phyloP scores from a whole-genome alignment of 2,797 vertebrate genomes.

The Lateolabrax maculatus region DNA sequence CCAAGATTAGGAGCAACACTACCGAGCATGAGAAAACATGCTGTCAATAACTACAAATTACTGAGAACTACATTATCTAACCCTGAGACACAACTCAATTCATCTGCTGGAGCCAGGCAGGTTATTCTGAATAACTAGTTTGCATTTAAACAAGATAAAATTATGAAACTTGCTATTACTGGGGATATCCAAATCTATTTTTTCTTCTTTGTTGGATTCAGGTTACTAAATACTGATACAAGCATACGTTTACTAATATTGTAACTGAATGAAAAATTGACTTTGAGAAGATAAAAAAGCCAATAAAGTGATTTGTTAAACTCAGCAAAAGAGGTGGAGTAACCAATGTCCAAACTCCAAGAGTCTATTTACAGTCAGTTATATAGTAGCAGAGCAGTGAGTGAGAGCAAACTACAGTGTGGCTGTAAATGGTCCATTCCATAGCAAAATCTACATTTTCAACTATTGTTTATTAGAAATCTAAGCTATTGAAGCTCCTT shows the following conservation, averaged over 20 bases:
- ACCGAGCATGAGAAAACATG: background rate
- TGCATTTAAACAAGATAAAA: background rate
- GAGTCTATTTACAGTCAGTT: background rate
- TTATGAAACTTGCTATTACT: background rate
- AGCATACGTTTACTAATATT: background rate
- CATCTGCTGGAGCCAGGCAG: background rate
- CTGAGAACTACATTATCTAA: background rate
- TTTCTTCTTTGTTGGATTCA: background rate
- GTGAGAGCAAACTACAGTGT: background rate
- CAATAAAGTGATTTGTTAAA: background rate
- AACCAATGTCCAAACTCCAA: slow-evolving; percentile 25
- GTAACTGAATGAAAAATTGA: background rate
- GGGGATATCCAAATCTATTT: background rate
- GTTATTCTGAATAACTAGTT: background rate
- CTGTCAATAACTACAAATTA: background rate
- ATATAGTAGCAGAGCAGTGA: slow-evolving; percentile 7
- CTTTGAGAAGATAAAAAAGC: background rate
- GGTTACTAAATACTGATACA: background rate
- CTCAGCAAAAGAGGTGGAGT: background rate
- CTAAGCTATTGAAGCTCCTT: background rate
- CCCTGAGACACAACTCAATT: background rate
- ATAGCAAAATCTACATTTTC: slow-evolving; percentile 1
- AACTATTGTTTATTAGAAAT: background rate
- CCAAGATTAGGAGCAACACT: slow-evolving; percentile 11
- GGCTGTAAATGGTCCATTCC: slow-evolving; percentile 10